Evolutionary conservation across 1,140 invertebrate species (phyloP).

Genomic region (Sitobion miscanthi): DNA sequence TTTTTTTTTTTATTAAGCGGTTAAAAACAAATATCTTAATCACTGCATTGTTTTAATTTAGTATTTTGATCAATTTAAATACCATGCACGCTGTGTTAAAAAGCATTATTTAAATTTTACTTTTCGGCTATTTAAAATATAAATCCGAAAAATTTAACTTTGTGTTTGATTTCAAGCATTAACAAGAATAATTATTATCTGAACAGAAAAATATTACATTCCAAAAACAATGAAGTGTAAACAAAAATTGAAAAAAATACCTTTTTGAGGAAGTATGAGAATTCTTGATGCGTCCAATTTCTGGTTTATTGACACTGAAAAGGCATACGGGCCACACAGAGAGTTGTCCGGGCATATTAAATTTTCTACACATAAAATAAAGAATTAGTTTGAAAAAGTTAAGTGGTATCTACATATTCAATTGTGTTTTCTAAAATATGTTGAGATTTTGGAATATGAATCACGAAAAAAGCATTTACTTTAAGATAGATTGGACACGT

Average conservation of each 20-base stretch:
- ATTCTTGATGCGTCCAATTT: constrained; percentile 36
- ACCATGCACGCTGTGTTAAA: background rate
- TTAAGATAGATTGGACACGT: background rate
- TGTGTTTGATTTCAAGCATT: background rate
- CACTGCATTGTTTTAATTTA: background rate
- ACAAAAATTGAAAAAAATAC: constrained; percentile 25
- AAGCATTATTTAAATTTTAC: background rate
- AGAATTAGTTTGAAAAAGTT: constrained; percentile 36
- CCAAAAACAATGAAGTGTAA: background rate
- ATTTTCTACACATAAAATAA: constrained; percentile 45
- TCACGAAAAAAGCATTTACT: background rate
- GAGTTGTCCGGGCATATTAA: constrained; percentile 45
- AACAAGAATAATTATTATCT: background rate
- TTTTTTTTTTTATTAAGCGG: background rate
- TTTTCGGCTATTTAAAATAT: background rate
- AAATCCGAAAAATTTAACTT: background rate
- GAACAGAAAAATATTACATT: background rate
- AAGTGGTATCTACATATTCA: background rate
- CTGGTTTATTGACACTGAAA: constrained; percentile 46
- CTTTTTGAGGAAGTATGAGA: constrained; percentile 27
- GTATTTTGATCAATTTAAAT: background rate
- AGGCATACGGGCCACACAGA: constrained; percentile 35
- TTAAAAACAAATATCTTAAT: background rate
- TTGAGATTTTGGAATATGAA: background rate
- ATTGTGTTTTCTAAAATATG: background rate